Percentiles rank a stretch among this genome's conserved stretches.
These are phyloP conservation scores for Rutpela maculata DNA, from an alignment of 2,888 invertebrate genomes.

Conservation along the genomic window DNA sequence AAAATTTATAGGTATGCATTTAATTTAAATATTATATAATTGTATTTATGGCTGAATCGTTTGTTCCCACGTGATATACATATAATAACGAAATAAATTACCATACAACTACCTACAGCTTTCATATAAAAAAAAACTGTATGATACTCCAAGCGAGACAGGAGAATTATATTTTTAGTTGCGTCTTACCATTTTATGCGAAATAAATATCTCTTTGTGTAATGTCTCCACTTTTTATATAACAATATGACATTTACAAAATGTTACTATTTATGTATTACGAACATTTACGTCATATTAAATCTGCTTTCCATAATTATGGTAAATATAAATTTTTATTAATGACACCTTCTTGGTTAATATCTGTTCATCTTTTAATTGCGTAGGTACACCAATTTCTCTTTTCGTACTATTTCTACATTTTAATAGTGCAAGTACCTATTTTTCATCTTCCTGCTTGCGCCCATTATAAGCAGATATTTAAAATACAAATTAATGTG, in stretches of 20 bases:
- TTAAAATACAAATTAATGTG: neutral
- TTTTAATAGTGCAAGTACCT: neutral
- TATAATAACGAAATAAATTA: neutral
- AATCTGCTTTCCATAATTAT: neutral
- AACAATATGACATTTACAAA: neutral
- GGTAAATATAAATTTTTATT: neutral
- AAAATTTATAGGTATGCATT: neutral
- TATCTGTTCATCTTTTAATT: neutral
- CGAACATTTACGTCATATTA: neutral
- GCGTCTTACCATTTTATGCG: neutral
- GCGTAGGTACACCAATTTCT: neutral
- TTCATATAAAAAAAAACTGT: too few relatives aligned
- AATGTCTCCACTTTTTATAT: neutral
- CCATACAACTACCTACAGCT: neutral
- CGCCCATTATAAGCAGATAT: neutral
- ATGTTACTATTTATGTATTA: neutral
- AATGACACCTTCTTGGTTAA: neutral
- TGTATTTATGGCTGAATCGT: neutral
- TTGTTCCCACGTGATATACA: neutral
- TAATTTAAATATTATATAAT: neutral
- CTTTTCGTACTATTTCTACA: neutral
- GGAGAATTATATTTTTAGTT: neutral
- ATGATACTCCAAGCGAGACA: neutral
- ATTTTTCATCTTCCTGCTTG: neutral
- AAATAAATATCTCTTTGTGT: neutral